Base-by-base conservation (phyloP, 2,797 vertebrate genomes). In the Micrastur ruficollis region DNA sequence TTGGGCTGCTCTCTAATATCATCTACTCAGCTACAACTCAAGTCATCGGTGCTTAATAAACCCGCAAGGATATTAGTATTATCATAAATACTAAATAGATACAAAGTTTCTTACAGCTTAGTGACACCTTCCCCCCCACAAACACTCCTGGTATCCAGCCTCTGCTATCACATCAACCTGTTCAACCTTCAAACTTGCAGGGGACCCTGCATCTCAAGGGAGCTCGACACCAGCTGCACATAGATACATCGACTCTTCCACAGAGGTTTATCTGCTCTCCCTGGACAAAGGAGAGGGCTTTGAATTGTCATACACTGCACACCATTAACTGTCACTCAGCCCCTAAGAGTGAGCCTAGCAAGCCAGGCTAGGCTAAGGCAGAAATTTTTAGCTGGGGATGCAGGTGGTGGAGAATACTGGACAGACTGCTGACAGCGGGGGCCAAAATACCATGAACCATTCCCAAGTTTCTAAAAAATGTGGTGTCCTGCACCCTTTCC, bases 171-270 rank as follows among this genome's bases (percentile, higher is more conserved):
- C 3, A 1, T 16, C 38, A 19, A 27, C 32, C 67, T 26, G 12
- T 9, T 29, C 12, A 65, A 71, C 42, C n/a, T n/a, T 58, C 44
- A 27, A 14, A 34, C 34, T 32, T 26, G 11, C 50, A 87, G 3
- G 26, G 67, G 25, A 66, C 29, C 38, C 62, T 42, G 66, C 31
- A 20, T 0, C 49, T 31, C 79, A 52, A 12, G 70, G 52, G 19
- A 71, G 42, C 52, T 40, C 3, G 0, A 27, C 0, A 8, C 55
- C 55, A 61, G 53, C 58, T 59, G 22, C 17, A 1, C 3, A 1
- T 2, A 27, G 52, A 6, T 32, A 5, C 3, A 21, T 11, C 0
- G 1, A 16, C 52, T 31, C 78, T 67, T 42, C 47, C 38, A 73
- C 3, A 38, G 56, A 31, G 49, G 40, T 40, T 70, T 18, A 5